Percentiles rank a stretch among this genome's conserved stretches.
These are phyloP conservation scores for Macquaria australasica DNA, from an alignment of 2,113 vertebrate species.

Conservation along the genomic window DNA sequence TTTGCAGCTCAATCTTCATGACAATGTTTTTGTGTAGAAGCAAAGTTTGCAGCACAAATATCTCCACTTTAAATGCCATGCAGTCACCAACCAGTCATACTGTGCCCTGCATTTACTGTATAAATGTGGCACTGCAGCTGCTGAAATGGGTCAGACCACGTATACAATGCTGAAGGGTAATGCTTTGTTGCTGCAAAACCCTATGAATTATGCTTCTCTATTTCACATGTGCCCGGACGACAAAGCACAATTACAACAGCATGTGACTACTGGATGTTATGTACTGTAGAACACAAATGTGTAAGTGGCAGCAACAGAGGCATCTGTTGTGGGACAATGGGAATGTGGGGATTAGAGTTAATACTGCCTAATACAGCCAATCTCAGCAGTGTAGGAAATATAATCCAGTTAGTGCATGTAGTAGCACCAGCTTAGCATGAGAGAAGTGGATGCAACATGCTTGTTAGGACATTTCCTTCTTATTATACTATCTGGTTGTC, in stretches of 20 bases:
- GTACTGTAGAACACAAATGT: constrained; percentile 14
- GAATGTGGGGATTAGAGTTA: constrained; percentile 77
- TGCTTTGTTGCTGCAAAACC: constrained; percentile 23
- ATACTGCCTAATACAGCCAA: constrained; percentile 69
- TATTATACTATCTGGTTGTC: constrained; percentile 10
- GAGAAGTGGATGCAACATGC: constrained; percentile 28
- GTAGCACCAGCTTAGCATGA: constrained; percentile 39
- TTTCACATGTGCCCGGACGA: constrained; percentile 21
- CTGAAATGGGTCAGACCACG: constrained; percentile 65
- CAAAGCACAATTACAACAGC: constrained; percentile 26
- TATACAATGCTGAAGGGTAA: constrained; percentile 30
- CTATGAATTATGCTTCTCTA: constrained; percentile 20
- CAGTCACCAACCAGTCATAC: constrained; percentile 1
- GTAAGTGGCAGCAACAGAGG: not conserved
- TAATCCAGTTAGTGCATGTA: constrained; percentile 78
- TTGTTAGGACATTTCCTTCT: constrained; percentile 54
- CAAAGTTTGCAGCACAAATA: constrained; percentile 14
- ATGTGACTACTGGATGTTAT: not conserved
- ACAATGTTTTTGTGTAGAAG: constrained; percentile 9
- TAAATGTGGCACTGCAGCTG: constrained; percentile 34
- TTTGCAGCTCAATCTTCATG: constrained; percentile 47
- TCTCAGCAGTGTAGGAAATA: constrained; percentile 72
- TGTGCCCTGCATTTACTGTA: constrained; percentile 1
- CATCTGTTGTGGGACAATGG: constrained; percentile 38
- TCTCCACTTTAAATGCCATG: constrained; percentile 8